Percentiles rank a stretch among this genome's conserved stretches.
phyloP scores from a whole-genome alignment of 2,888 invertebrate genomes.

The Sisyra terminalis region DNA sequence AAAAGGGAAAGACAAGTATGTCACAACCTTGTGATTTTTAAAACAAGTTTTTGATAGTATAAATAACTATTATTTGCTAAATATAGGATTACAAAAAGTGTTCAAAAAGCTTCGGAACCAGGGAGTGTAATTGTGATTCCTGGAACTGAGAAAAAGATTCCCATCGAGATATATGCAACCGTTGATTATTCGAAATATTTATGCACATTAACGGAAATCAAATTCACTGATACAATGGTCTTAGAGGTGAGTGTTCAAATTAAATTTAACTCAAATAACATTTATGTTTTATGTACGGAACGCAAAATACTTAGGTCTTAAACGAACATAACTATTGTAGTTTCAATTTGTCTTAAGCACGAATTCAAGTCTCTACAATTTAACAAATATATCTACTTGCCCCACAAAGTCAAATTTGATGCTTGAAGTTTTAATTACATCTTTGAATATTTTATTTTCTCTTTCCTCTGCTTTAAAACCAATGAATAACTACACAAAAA shows the following conservation, averaged over 20 bases:
- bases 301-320: too few species aligned
- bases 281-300: background rate
- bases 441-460: too few species aligned
- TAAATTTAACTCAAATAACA: background rate
- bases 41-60: conserved; percentile 13
- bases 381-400: too few species aligned
- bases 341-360: too few species aligned
- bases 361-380: too few species aligned
- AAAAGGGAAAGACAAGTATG: too few species aligned
- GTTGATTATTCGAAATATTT: conserved; percentile 35
- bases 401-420: too few species aligned
- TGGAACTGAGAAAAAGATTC: conserved; percentile 22
- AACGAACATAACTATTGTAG: too few species aligned
- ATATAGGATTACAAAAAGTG: too few species aligned
- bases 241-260: conserved; percentile 24
- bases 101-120: background rate
- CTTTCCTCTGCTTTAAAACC: too few species aligned
- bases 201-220: conserved; percentile 26
- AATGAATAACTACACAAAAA: too few species aligned
- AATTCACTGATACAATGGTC: conserved; percentile 37
- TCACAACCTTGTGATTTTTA: conserved; percentile 2
- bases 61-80: background rate
- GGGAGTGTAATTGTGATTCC: conserved; percentile 11
- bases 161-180: conserved; percentile 31
- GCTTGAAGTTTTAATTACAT: too few species aligned